Percentiles rank a stretch among this genome's conserved stretches.
phyloP scores from a whole-genome alignment of 2,888 invertebrate species.

The Empis livida region DNA sequence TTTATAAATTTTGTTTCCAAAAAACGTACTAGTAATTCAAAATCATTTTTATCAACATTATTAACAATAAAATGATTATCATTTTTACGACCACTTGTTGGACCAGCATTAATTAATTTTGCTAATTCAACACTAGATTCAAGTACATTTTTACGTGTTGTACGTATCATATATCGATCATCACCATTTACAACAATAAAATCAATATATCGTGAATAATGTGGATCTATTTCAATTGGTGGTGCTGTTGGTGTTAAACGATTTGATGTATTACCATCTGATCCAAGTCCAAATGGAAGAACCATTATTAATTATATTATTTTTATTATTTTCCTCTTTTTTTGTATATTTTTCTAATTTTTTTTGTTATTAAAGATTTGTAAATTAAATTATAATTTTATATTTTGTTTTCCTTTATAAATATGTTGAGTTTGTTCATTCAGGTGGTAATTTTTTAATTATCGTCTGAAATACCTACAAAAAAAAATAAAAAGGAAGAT shows the following conservation, averaged over 20 bases:
- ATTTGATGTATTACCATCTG: constrained; percentile 20
- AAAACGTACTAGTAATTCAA: constrained; percentile 32
- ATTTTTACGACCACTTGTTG: constrained; percentile 32
- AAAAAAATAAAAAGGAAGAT: too few relatives aligned
- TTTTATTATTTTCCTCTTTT: not conserved
- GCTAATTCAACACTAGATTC: constrained; percentile 34
- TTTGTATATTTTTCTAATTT: not conserved
- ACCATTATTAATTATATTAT: constrained; percentile 24
- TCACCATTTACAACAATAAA: constrained; percentile 34
- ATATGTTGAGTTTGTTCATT: too few relatives aligned
- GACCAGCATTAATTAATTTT: constrained; percentile 32
- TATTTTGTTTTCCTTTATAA: too few relatives aligned
- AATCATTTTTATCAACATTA: constrained; percentile 33
- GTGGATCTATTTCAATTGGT: constrained; percentile 27
- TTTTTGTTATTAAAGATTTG: not conserved
- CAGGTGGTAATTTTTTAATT: too few relatives aligned
- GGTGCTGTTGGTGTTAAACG: constrained; percentile 29
- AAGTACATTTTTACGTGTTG: constrained; percentile 30
- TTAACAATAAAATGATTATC: constrained; percentile 34
- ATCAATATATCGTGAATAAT: constrained; percentile 27
- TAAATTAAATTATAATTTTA: not conserved
- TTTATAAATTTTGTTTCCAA: constrained; percentile 34
- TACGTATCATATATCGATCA: constrained; percentile 34
- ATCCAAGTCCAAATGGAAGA: constrained; percentile 30
- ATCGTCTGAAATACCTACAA: too few relatives aligned